Percentiles rank a stretch among this genome's conserved stretches.
Evolutionary conservation across 2,113 vertebrate genomes (phyloP).

Genomic region (Xenopus borealis): DNA sequence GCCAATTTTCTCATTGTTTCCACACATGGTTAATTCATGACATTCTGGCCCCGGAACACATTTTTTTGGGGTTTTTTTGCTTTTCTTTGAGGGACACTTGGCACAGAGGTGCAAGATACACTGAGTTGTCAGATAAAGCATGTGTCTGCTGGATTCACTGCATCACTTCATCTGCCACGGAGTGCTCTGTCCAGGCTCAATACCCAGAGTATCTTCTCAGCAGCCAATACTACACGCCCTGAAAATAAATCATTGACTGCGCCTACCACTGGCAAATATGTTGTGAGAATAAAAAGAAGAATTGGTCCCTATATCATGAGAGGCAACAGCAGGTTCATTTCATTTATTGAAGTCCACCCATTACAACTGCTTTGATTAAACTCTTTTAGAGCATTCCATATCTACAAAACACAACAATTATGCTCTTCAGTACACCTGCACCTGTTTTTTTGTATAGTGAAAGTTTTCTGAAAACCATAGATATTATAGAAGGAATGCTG

Average conservation of each 20-base stretch:
- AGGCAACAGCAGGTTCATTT: slow-evolving; percentile 3
- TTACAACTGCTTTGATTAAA: no score
- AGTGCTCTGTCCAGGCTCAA: slow-evolving; percentile 30
- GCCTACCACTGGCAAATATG: slow-evolving; percentile 28
- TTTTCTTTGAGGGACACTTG: slow-evolving; percentile 38
- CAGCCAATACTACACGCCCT: slow-evolving; percentile 34
- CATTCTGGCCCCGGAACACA: background rate
- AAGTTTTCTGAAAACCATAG: no score
- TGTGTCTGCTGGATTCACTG: slow-evolving; percentile 41
- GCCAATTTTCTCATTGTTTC: no score
- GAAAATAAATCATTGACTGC: slow-evolving; percentile 43
- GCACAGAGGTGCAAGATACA: slow-evolving; percentile 22
- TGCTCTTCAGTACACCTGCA: no score
- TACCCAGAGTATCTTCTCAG: slow-evolving; percentile 40
- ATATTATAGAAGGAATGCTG: no score
- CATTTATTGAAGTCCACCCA: background rate
- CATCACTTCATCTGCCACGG: slow-evolving; percentile 47
- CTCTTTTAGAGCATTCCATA: no score
- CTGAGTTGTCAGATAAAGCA: slow-evolving; percentile 40
- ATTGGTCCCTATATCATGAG: background rate
- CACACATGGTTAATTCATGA: slow-evolving; percentile 2
- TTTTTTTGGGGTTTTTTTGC: slow-evolving; percentile 1
- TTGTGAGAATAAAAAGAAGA: slow-evolving; percentile 10
- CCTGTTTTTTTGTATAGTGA: no score
- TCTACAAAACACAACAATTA: no score